These are phyloP conservation scores for Bubo blakistoni DNA, from an alignment of 2,113 vertebrate species.

Conservation along the genomic window DNA sequence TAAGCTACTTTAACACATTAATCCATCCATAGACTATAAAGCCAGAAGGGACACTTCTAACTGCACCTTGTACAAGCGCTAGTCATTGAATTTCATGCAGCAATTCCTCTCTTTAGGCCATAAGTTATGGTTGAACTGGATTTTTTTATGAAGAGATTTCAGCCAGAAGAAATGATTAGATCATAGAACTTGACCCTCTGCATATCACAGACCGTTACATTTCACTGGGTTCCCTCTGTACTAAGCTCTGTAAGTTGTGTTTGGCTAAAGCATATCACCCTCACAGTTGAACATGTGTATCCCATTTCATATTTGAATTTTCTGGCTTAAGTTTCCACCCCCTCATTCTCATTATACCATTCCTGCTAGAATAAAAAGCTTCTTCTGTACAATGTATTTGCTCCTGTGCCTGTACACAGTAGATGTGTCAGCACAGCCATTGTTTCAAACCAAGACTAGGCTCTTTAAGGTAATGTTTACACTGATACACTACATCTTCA, in stretches of 20 bases:
- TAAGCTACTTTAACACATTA: constrained; percentile 20
- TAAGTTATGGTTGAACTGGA: constrained; percentile 36
- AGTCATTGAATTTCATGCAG: constrained; percentile 23
- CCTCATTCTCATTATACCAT: not conserved
- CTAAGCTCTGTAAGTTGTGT: constrained; percentile 43
- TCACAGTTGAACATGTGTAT: constrained; percentile 48
- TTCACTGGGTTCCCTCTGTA: not conserved
- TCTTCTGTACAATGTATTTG: not conserved
- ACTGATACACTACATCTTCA: not conserved
- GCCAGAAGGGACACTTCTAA: constrained; percentile 35
- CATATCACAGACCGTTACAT: constrained; percentile 51
- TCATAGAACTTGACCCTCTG: constrained; percentile 46
- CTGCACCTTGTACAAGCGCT: not conserved
- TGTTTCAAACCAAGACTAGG: not conserved
- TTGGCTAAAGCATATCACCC: constrained; percentile 42
- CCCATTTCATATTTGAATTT: constrained; percentile 48
- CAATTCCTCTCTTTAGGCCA: constrained; percentile 14
- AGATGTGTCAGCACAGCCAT: not conserved
- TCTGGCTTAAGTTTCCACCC: constrained; percentile 23
- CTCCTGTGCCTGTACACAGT: not conserved
- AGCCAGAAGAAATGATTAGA: constrained; percentile 59
- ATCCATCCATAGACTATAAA: constrained; percentile 25
- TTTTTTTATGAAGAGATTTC: constrained; percentile 50
- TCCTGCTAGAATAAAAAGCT: constrained; percentile 6
- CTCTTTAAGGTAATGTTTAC: not conserved